These are phyloP conservation scores for Tenthredo scrophulariae DNA, from an alignment of 2,888 invertebrate species.

Conservation along the genomic window DNA sequence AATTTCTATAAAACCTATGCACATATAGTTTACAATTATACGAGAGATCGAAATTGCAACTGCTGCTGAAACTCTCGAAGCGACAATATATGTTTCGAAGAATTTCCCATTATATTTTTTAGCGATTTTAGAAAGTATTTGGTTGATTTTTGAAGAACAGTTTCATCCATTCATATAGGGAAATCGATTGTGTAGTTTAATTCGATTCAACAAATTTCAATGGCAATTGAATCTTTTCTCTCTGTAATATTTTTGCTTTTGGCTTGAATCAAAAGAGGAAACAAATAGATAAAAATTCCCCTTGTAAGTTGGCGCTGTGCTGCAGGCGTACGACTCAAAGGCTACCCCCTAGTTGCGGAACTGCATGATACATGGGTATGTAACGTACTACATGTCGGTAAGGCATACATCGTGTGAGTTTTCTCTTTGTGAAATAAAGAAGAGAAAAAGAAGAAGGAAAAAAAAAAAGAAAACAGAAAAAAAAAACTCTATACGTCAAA, in stretches of 20 bases:
- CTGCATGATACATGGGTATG: background rate
- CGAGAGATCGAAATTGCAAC: background rate
- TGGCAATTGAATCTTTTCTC: background rate
- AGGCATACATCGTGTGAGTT: slow-evolving; percentile 1
- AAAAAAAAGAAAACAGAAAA: background rate
- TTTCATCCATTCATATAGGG: background rate
- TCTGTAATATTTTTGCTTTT: background rate
- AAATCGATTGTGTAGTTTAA: background rate
- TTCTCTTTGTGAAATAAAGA: background rate
- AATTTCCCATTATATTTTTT: background rate
- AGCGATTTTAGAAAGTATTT: background rate
- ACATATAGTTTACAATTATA: background rate
- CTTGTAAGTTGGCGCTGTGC: background rate
- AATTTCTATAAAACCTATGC: background rate
- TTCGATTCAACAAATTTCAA: background rate
- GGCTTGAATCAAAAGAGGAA: background rate
- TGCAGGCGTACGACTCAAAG: background rate
- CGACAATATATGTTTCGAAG: background rate
- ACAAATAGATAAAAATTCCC: background rate
- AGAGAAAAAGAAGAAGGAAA: background rate
- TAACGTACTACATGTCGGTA: background rate
- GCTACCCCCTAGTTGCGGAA: background rate
- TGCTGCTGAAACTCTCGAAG: background rate
- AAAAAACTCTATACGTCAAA: slow-evolving; percentile 10
- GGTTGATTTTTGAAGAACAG: background rate